Evolutionary conservation across 2,797 vertebrate genomes (phyloP).

Genomic region (Typhlichthys eigenmanni): DNA sequence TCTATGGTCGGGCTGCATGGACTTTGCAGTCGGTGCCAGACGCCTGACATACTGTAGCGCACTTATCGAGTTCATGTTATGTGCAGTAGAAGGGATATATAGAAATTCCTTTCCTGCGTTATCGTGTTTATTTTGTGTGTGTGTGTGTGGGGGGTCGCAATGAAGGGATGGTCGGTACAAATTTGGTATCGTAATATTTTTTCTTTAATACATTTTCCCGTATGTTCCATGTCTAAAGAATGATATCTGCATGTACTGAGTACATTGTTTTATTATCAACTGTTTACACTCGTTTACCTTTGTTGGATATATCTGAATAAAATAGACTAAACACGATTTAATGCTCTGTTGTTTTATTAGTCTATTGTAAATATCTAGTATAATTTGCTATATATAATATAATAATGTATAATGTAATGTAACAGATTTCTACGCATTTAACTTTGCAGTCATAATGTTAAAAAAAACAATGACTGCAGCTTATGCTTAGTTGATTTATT

Average conservation of each 20-base stretch:
- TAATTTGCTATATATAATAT: no score
- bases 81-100: constrained; percentile 36
- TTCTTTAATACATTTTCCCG: constrained; percentile 6
- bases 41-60: constrained; percentile 11
- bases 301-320: constrained; percentile 52
- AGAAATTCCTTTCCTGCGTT: constrained; percentile 36
- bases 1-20: background rate
- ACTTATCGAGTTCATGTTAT: constrained; percentile 24
- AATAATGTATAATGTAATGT: no score
- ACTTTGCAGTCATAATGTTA: no score
- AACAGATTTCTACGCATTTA: no score
- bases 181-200: constrained; percentile 36
- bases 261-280: constrained; percentile 14
- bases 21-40: background rate
- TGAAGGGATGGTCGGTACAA: constrained; percentile 11
- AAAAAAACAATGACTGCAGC: no score
- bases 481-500: background rate
- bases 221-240: constrained; percentile 18
- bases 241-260: constrained; percentile 41
- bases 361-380: constrained; percentile 27
- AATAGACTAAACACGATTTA: constrained; percentile 31
- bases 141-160: constrained; percentile 15
- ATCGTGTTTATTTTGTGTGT: constrained; percentile 1
- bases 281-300: constrained; percentile 30
- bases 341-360: constrained; percentile 32